Evolutionary conservation across 2,797 vertebrate genomes (phyloP), one percentile per base, ranked within the genome.

Genomic region (Schizothorax lantsangensis): DNA sequence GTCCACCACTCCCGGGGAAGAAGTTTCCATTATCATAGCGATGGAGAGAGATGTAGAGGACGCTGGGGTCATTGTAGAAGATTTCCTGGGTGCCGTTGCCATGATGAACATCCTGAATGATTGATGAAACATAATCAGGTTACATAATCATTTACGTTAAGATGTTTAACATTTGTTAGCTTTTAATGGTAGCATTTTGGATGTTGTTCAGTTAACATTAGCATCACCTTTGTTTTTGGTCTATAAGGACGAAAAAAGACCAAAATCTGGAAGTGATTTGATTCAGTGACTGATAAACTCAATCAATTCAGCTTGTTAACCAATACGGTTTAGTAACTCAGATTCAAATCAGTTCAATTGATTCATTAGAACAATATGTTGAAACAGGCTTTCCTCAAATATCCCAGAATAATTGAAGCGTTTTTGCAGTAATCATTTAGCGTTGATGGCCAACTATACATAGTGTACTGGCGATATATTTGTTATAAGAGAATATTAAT

Each of bases 41-140:
- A 93, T 99, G 98, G 54, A 99, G 93, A 1, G 98, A 99, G 91
- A 99, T 96, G 93, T 99, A 99, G 66, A 99, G 96, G 66, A 99
- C 95, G 0, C 95, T 97, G 17, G 97, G 95, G 91, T 99, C 97
- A 0, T 93, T 93, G 94, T 99, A 99, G 93, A 99, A 99, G 59
- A 98, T 96, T 88, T 98, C 97, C 92, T 99, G 98, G 15, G 98
- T 99, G 33, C 98, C 97, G 0, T 99, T 99, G 79, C 98, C 98
- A 6, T 99, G 98, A 93, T 99, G 98, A 89, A 99, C 97, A 0
- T 99, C 98, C 98, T 99, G 84, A 1, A 10, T 38, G 30, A 23
- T 69, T 62, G 49, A 88, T 17, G 9, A 71, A 69, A 33, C 17
- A 33, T 10, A 4, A 69, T 26, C 54, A 57, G 66, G 23, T 21